Evolutionary conservation across 2,888 invertebrate genomes (phyloP), one percentile per base, ranked within the genome.

Genomic region (Strigamia crassipes): DNA sequence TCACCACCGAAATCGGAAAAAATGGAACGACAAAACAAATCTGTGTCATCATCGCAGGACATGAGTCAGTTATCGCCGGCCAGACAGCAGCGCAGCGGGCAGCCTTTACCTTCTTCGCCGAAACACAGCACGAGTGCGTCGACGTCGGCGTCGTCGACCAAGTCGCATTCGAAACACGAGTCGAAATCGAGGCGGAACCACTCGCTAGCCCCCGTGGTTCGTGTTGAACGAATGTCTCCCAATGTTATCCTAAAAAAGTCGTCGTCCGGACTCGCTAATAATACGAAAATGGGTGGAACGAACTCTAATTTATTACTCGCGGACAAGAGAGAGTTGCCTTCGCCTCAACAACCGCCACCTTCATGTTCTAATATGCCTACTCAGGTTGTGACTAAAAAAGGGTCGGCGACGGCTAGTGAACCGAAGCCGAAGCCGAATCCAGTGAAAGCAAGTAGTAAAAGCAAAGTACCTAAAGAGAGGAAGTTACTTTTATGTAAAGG

Each of bases 151-250:
- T 77, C 81, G 46, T 23, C 81, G 23, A 42, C 79, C 10, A 81
- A 81, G 27, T 42, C 56, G 23, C 80, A 82, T 38, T 81, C 82
- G 18, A 73, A 80, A 56, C 81, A 51, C 41, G 51, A 73, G 21
- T 46, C 79, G 10, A 81, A 81, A 23, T 73, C 81, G n/a, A 83
- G 85, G 83, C 85, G 85, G 82, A 86, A 86, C 81, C 86, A 86
- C 83, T 83, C 86, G 31, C 85, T 86, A 83, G 80, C 83, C 31
- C 87, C 87, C 79, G 86, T 87, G 9, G 87, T 87, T 31, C 86
- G 87, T 83, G 86, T 87, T 79, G 87, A 87, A 83, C 85, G 87
- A 41, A 86, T 87, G 82, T 85, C 85, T 27, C 85, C 85, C n/a
- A 83, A 84, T 66, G 82, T 85, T 78, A 83, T 85, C 23, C 79